phyloP scores from a whole-genome alignment of 2,888 invertebrate genomes.

The Euplexia lucipara region DNA sequence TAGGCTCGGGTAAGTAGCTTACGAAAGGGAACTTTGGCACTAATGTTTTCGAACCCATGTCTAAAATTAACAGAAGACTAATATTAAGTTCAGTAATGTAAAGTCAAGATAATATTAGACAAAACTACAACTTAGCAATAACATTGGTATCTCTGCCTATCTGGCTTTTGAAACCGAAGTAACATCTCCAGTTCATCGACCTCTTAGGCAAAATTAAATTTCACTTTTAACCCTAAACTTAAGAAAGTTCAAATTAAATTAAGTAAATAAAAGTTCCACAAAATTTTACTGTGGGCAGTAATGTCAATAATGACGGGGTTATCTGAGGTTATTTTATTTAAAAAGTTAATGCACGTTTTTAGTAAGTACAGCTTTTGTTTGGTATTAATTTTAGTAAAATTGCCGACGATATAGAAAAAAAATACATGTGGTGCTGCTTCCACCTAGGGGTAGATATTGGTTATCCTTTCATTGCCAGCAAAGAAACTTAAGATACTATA shows the following conservation, averaged over 20 bases:
- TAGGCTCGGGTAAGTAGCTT: no score
- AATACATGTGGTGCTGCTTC: no score
- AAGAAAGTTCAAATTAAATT: conserved; percentile 11
- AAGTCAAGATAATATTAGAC: conserved; percentile 8
- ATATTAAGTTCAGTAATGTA: conserved; percentile 9
- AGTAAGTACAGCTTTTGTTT: no score
- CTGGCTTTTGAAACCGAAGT: neutral
- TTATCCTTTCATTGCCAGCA: no score
- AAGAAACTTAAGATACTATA: no score
- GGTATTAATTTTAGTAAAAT: no score
- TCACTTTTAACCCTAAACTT: conserved; percentile 1
- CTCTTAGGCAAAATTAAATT: conserved; percentile 6
- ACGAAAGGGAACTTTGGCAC: no score
- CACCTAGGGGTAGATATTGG: no score
- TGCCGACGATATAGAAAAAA: no score
- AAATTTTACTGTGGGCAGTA: conserved; percentile 3
- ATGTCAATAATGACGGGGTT: conserved; percentile 21
- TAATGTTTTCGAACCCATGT: neutral
- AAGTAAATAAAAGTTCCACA: conserved; percentile 28
- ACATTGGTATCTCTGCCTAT: neutral
- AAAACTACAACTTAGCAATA: neutral
- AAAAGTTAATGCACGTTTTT: neutral
- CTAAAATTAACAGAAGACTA: conserved; percentile 11
- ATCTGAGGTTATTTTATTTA: conserved; percentile 19
- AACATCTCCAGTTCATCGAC: neutral